Evolutionary conservation across 2,888 invertebrate species (phyloP), one percentile per base, ranked within the genome.

Genomic region (Hydriomena furcata): DNA sequence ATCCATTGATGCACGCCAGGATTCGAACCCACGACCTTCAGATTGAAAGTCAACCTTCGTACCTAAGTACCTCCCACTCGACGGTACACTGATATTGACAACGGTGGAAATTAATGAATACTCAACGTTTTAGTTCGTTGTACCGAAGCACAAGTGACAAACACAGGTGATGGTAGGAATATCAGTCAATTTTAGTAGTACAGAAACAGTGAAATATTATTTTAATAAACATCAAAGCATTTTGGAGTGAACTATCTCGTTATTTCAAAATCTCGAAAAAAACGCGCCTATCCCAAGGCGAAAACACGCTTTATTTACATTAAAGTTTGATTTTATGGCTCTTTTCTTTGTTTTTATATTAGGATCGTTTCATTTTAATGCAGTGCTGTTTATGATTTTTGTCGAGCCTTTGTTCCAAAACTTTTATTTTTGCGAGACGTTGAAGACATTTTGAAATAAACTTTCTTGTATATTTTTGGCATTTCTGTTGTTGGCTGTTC

Each of bases 291-390:
- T 43, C 45, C 51, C 55, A 47, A 49, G 53, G 52, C 11, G 10
- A 56, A 67, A 68, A 63, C 61, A 66, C 47, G 53, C 57, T 71
- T 73, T 76, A 71, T 76, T 74, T 70, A 70, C 63, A 61, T 68
- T 66, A 63, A 59, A 73, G 64, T 67, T 69, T 66, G 60, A 63
- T 72, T 75, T 73, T 67, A 75, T 58, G 52, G 63, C 55, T 62
- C 53, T 68, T 65, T 60, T 71, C 65, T 72, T 66, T 73, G 64
- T 74, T 73, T 76, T 73, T 71, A 60, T 66, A 63, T 60, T 37
- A 55, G 63, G 56, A 56, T 54, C 24, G 40, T 56, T 52, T 56
- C 55, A 56, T 49, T 46, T 52, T 41, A 43, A 56, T 48, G 44
- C 45, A 48, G 34, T 41, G 35, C 55, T 52, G 41, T 60, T 55